Evolutionary conservation across 53 echinoderm and acorn worm genomes (phyloP).

Genomic region (Echinometra lucunter): DNA sequence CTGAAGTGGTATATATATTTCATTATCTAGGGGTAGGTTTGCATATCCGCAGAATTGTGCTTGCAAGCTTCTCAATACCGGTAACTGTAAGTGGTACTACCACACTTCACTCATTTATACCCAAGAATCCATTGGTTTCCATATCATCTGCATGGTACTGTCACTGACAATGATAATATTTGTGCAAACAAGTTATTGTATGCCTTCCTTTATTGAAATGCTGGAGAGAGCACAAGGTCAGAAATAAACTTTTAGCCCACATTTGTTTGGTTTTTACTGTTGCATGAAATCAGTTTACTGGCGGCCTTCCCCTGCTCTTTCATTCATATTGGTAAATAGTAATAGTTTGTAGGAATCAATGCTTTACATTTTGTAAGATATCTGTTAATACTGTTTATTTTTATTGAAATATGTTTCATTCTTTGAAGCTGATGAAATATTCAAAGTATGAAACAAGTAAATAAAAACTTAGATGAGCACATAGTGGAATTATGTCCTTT

Average conservation of each 20-base stretch:
- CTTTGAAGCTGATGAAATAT: neutral
- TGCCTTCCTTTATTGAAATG: neutral
- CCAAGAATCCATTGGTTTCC: neutral
- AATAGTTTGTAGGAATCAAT: neutral
- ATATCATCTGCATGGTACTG: neutral
- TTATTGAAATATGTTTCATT: neutral
- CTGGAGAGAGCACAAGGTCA: neutral
- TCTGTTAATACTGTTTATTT: neutral
- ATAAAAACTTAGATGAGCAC: neutral
- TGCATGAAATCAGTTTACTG: neutral
- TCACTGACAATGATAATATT: constrained; percentile 40
- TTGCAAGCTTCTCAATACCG: neutral
- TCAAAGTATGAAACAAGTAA: neutral
- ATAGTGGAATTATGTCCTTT: neutral
- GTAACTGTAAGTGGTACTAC: neutral
- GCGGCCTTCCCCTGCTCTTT: neutral
- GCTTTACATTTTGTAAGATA: neutral
- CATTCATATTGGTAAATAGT: neutral
- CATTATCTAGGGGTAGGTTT: neutral
- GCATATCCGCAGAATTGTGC: neutral
- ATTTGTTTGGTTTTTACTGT: neutral
- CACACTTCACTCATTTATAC: neutral
- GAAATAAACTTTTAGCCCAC: neutral
- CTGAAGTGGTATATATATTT: neutral
- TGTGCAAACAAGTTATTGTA: constrained; percentile 1